Base-by-base conservation (phyloP, 2,797 vertebrate species). In the Acanthis flammea region DNA sequence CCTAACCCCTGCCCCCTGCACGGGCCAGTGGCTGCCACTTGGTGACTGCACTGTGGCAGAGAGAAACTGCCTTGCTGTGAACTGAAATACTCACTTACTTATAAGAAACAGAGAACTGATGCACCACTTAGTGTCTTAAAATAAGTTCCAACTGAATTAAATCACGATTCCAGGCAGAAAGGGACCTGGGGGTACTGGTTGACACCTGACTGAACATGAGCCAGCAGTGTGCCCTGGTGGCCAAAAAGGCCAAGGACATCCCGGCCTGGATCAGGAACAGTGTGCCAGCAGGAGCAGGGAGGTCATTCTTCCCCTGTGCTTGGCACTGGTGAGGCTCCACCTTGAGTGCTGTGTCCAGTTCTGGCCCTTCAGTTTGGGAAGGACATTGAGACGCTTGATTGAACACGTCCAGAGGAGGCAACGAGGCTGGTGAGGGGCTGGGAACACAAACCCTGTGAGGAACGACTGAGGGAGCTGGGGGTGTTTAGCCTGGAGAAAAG, bases 391-490 rank as follows among this genome's bases (percentile, higher is more conserved):
- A 50, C n/a, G n/a, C n/a, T n/a, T n/a, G n/a, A n/a, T 33, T 6
- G 24, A 58, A 1, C 0, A 0, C 0, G 0, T 79, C 53, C 53
- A 41, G 53, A 67, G 30, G 24, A 79, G 24, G 30, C 9, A 57
- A 8, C 1, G 0, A 48, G 23, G 19, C 33, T 47, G 30, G 6
- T 5, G 42, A 79, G 19, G 51, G 28, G 12, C 44, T 41, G 1
- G 35, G 51, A 48, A 12, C 42, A 79, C 63, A 57, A 57, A 1
- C 9, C 12, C 15, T 67, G 1, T 57, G 35, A 79, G 14, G 24
- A 23, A 10, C 0, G 0, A 1, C 35, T 33, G 24, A 67, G 30
- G 35, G 63, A 79, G 35, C 30, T 58, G 53, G 30, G 53, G 44
- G 1, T 58, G 19, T 41, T 67, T 8, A 33, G 24, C 19, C 44